Evolutionary conservation across 2,797 vertebrate species (phyloP).

Genomic region (Hydrocynus forskahlii): DNA sequence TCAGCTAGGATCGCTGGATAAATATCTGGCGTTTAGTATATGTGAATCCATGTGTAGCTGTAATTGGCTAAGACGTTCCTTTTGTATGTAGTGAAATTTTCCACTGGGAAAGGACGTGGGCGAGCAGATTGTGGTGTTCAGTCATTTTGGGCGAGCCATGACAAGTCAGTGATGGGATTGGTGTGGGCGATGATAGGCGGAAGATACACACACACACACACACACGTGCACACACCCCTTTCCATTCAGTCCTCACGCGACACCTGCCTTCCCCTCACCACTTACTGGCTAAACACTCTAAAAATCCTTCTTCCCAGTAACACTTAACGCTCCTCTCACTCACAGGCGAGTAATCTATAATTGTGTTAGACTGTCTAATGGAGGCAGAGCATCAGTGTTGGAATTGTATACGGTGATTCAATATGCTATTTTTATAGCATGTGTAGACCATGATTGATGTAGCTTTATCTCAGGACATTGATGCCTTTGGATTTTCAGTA

Average conservation of each 20-base stretch:
- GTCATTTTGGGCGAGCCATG: constrained; percentile 40
- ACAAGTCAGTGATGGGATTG: constrained; percentile 44
- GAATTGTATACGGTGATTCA: background rate
- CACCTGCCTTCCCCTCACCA: constrained; percentile 34
- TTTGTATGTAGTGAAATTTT: constrained; percentile 24
- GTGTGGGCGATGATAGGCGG: constrained; percentile 43
- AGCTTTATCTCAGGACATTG: constrained; percentile 8
- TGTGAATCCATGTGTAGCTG: constrained; percentile 6
- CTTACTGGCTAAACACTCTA: background rate
- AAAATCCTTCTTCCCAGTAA: constrained; percentile 19
- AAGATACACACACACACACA: constrained; percentile 34
- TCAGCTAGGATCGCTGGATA: constrained; percentile 2
- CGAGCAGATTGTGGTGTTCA: constrained; percentile 27
- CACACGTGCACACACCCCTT: constrained; percentile 17
- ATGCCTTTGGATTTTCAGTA: background rate
- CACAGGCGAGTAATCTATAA: constrained; percentile 31
- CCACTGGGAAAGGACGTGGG: constrained; percentile 41
- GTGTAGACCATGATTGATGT: background rate
- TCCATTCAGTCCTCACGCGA: constrained; percentile 42
- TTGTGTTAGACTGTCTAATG: constrained; percentile 28
- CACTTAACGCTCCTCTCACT: constrained; percentile 25
- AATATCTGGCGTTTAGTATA: constrained; percentile 9
- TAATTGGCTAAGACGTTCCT: background rate
- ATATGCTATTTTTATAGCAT: constrained; percentile 1
- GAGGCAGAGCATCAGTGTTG: constrained; percentile 16